Base-by-base conservation (phyloP, 2,888 invertebrate species). In the Brassicogethes aeneus region DNA sequence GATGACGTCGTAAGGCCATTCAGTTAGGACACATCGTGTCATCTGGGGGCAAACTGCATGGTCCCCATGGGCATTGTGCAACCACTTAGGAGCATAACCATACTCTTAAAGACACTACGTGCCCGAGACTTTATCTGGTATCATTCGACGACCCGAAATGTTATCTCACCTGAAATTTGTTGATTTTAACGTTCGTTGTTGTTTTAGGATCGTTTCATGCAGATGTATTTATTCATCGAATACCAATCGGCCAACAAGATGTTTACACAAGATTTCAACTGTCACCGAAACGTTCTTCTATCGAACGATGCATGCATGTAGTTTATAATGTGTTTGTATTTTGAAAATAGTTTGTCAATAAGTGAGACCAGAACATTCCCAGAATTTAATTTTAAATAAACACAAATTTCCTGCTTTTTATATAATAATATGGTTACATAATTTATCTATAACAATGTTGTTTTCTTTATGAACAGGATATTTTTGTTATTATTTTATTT, bases 131-230 rank as follows among this genome's bases (percentile, higher is more conserved):
- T 36, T 43, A 46, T 46, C 48, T 23, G 5, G 23, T 23, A 23
- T 23, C 23, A 23, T 23, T 23, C 23, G 23, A 23, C 23, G 23
- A 23, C 23, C 23, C 23, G 23, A 23, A 23, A 23, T 55, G 53
- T 55, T 53, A 51, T 53, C 52, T 48, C 54, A 55, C 54, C 55
- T 56, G 50, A 49, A 49, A 43, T 42, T 45, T 52, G 54, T 54
- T 51, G 45, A 47, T 50, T 55, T 49, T 45, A 45, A 46, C 46
- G 41, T 40, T 36, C 40, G 34, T 33, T 54, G 54, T 57, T 57
- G 49, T 57, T 54, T 54, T 57, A 57, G 54, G 56, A 49, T 51
- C 50, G 48, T 34, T 37, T 41, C 36, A 39, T 41, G 40, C 46
- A 23, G 23, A 23, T 23, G 23, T 23, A 23, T 23, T 23, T 23